phyloP scores from a whole-genome alignment of 35 echinoderm and acorn worm species.

The Acanthaster planci region DNA sequence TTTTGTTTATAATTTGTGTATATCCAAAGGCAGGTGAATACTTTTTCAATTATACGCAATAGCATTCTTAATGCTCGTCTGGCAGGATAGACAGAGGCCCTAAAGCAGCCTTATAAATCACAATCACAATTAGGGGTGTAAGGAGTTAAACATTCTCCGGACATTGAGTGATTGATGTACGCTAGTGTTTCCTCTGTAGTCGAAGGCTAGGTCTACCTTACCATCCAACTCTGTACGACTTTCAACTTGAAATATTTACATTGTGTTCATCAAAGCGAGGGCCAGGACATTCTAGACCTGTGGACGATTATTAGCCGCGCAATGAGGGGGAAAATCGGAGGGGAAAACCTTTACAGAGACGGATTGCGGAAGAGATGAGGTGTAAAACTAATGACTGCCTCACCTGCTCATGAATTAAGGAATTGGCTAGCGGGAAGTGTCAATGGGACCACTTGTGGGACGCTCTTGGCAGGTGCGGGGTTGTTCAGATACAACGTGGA shows the following conservation, averaged over 20 bases:
- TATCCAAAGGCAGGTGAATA: no score
- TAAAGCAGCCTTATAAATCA: no score
- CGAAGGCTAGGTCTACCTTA: no score
- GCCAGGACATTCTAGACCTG: not conserved
- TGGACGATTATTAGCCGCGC: not conserved
- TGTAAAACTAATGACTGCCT: not conserved
- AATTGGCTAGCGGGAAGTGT: conserved; percentile 8
- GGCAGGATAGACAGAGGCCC: no score
- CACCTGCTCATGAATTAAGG: conserved; percentile 21
- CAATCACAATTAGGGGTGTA: no score
- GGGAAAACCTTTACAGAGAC: not conserved
- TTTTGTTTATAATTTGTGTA: no score
- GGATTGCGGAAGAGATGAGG: not conserved
- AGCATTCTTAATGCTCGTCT: no score
- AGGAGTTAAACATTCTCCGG: no score
- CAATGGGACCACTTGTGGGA: not conserved
- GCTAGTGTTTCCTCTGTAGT: no score
- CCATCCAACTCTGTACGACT: no score
- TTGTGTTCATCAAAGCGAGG: not conserved
- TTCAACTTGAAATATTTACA: conserved; percentile 15
- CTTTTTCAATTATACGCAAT: no score
- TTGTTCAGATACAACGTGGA: conserved; percentile 18
- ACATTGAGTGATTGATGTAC: no score
- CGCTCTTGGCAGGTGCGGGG: not conserved
- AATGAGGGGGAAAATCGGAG: not conserved